Base-by-base conservation (phyloP, 53 echinoderm and acorn worm species). In the Crossaster papposus region DNA sequence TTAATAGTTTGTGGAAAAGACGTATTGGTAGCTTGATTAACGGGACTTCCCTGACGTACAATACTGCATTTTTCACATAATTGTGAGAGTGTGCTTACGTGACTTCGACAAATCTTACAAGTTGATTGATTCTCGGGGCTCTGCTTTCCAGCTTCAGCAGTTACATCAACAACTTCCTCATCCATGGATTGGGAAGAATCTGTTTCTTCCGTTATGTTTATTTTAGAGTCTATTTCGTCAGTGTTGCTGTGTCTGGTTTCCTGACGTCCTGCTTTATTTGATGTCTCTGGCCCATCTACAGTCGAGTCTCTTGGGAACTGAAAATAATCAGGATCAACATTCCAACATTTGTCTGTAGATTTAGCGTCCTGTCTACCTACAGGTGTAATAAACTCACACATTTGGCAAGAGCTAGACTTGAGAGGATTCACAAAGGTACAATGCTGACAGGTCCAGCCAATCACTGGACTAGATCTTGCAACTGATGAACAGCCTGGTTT, bases 401-500 rank as follows among this genome's bases (percentile, higher is more conserved):
- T 92, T 32, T 84, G 86, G 83, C 99, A 99, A 55, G 75, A 20
- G 18, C n/a, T 62, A 35, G 50, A 30, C 29, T 76, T 23, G 23
- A 23, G 50, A n/a, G 65, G 76, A 85, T 99, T 99, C 83, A 88
- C 64, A 34, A 79, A 93, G 7, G 99, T 99, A 79, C 96, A 99
- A 8, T 92, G 92, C 35, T 81, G 52, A 73, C 99, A 99, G 50
- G 80, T 83, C 99, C 99, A 99, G 8, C 75, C 81, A 50, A 26
- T 62, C 36, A 64, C 64, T 68, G 86, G 36, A n/a, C 75, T 44
- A 17, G 32, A 10, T 78, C 64, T 80, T 83, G 51, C n/a, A 13
- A 58, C 2, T 26, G 53, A 80, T 36, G 58, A 33, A 44, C 13
- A 72, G 35, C 33, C 78, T 58, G 34, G 51, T 32, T 53, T 36